Percentiles rank a stretch among this genome's conserved stretches.
These are phyloP conservation scores for Lutjanus argentimaculatus DNA, from an alignment of 2,797 vertebrate genomes.

Conservation along the genomic window DNA sequence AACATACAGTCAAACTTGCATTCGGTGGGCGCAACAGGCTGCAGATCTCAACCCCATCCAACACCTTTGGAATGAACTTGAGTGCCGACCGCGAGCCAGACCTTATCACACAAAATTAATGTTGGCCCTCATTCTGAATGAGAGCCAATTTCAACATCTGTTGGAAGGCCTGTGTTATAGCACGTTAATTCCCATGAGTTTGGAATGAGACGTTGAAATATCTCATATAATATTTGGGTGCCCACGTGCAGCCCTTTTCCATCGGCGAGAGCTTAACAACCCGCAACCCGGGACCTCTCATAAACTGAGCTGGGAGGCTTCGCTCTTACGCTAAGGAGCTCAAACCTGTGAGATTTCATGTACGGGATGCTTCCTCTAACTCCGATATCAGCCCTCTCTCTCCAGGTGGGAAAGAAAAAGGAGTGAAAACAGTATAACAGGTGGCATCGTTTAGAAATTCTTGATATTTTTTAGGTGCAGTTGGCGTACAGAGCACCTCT, in stretches of 20 bases:
- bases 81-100: too few relatives aligned
- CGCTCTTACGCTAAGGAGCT: not conserved
- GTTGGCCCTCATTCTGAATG: not conserved
- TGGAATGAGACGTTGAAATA: not conserved
- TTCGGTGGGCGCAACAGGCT: not conserved
- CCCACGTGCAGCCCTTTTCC: not conserved
- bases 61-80: not conserved
- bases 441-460: not conserved
- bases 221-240: not conserved
- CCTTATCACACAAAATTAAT: not conserved
- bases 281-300: not conserved
- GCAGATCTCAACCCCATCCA: not conserved
- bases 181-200: not conserved
- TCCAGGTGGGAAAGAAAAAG: not conserved
- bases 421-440: constrained; percentile 4
- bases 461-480: constrained; percentile 6
- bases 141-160: too few relatives aligned
- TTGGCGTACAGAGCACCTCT: not conserved
- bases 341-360: not conserved
- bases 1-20: not conserved
- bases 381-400: not conserved
- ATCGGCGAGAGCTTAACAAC: not conserved
- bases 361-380: not conserved
- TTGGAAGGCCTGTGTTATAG: not conserved
- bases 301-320: not conserved